A percentile compares a stretch with the other conserved stretches of the same genome.
Conservation (phyloP, 2,888 invertebrate species). For the Campoplex nolae region DNA sequence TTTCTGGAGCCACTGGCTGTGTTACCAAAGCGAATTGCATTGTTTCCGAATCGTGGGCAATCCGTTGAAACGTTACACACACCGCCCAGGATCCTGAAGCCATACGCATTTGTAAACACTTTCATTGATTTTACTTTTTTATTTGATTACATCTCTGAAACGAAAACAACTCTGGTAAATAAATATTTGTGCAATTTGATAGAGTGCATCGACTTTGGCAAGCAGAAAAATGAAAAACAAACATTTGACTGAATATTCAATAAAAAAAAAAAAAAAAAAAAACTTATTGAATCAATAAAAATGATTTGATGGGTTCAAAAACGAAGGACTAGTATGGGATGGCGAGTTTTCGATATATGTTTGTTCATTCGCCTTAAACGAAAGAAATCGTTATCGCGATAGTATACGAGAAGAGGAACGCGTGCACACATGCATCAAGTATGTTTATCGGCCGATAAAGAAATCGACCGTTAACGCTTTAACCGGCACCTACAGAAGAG, state of each 20-base stretch:
- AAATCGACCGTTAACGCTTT: constrained; percentile 69
- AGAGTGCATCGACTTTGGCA: background rate
- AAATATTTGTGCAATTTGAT: background rate
- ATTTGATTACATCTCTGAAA: background rate
- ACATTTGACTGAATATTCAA: background rate
- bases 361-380: background rate
- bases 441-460: constrained; percentile 66
- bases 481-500: constrained; percentile 46
- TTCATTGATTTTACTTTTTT: background rate
- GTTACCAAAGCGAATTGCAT: no score
- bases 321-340: background rate
- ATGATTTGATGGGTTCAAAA: background rate
- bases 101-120: no score
- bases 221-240: background rate
- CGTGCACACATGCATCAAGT: background rate
- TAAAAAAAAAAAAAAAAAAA: background rate
- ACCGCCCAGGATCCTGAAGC: no score
- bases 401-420: background rate
- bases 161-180: background rate
- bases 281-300: background rate
- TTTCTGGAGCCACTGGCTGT: no score
- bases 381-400: background rate
- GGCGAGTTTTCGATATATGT: background rate
- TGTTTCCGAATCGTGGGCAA: no score
- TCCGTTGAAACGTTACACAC: no score